phyloP scores from a whole-genome alignment of 35 echinoderm and acorn worm genomes.

The Strongylocentrotus purpuratus region DNA sequence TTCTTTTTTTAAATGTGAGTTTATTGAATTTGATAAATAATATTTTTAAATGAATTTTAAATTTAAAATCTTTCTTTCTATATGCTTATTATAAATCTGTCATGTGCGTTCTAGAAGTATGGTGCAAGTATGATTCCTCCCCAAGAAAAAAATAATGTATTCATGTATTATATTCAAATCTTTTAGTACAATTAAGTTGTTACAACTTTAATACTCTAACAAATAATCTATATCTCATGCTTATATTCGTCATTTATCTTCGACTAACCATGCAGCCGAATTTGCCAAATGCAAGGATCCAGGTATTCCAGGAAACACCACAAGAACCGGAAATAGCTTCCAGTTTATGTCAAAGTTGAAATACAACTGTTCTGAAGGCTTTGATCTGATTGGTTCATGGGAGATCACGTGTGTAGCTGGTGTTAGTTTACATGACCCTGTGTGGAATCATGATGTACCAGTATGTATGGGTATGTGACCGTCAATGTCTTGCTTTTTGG shows the following conservation, averaged over 20 bases:
- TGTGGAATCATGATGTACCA: conserved; percentile 3
- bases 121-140: too few relatives aligned
- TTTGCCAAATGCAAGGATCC: conserved; percentile 21
- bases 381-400: conserved; percentile 33
- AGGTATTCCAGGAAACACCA: background rate
- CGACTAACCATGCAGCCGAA: background rate
- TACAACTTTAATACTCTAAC: background rate
- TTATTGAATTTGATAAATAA: too few relatives aligned
- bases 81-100: background rate
- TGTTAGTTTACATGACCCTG: background rate
- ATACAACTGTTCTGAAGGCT: conserved; percentile 10
- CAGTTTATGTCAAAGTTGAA: background rate
- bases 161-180: background rate
- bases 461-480: background rate
- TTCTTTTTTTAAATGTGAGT: too few relatives aligned
- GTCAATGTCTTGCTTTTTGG: background rate
- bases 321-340: conserved; percentile 11
- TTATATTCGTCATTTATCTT: background rate
- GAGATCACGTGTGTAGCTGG: background rate
- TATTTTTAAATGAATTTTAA: too few relatives aligned
- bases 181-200: background rate
- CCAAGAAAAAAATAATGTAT: background rate
- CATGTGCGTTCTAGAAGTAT: background rate
- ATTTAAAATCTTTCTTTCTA: too few relatives aligned
- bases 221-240: background rate